Evolutionary conservation across 2,113 vertebrate species (phyloP), one percentile per base, ranked within the genome.

Genomic region (Prietella phreatophila): DNA sequence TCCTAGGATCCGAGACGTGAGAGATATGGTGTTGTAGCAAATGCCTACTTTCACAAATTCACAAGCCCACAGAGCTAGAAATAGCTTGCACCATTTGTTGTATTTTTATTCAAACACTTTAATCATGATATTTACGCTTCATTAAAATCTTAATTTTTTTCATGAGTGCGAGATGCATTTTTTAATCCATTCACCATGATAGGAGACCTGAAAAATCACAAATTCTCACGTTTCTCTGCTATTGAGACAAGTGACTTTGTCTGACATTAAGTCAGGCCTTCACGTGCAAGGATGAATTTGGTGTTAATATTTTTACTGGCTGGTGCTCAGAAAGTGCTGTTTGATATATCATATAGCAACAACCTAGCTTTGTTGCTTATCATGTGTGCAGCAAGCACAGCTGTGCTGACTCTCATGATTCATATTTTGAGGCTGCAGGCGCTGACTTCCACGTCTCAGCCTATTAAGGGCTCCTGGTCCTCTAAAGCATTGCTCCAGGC

Each of bases 401-500:
- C 90, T 89, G 75, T 92, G 94, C 94, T 93, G 94, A 94, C 93
- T 91, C 82, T 88, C 75, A 82, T 87, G 89, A 91, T 94, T 91
- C 55, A 90, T 88, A 90, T 92, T 90, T 91, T 92, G 88, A 91
- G 85, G 93, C 93, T 94, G 85, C 88, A 89, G 94, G 94, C 93
- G 76, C 90, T 83, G 90, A 91, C 92, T 93, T 94, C 89, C 90
- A 87, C 90, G 93, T 95, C 95, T 93, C 93, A 92, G 93, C 88
- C 92, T 91, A 94, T 95, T 95, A 94, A 91, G 91, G 92, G 92
- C 91, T 93, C 89, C 90, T 93, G 92, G 93, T 90, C 67, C 89
- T 88, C 92, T 89, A 93, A 94, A 95, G 92, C 86, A 82, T 89
- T 80, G 93, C 94, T 96, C 89, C 91, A 90, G 93, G 94, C 91